These are phyloP conservation scores for Galeopterus variegatus DNA, from an alignment of 2,113 vertebrate species.

Conservation along the genomic window DNA sequence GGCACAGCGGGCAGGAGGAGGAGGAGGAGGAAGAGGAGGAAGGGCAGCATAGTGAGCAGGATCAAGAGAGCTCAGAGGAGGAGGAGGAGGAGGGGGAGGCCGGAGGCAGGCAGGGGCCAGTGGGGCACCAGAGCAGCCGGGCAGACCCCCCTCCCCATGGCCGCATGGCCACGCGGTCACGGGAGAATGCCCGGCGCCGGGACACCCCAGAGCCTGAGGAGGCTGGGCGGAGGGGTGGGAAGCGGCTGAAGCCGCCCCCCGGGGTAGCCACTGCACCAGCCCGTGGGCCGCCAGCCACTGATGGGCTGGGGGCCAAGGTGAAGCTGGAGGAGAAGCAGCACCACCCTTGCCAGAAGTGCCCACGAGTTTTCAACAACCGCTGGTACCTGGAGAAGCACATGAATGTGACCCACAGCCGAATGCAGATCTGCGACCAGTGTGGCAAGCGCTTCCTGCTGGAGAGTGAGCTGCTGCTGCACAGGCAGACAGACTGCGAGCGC, in stretches of 20 bases:
- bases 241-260: constrained; percentile 85
- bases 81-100: constrained; percentile 87
- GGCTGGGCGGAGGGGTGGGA: constrained; percentile 87
- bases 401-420: constrained; percentile 98
- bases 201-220: constrained; percentile 84
- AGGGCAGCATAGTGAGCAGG: constrained; percentile 76
- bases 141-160: constrained; percentile 86
- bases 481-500: constrained; percentile 98
- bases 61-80: constrained; percentile 87
- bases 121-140: constrained; percentile 86
- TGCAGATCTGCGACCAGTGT: constrained; percentile 97
- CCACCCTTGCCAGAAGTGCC: constrained; percentile 97
- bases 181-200: constrained; percentile 86
- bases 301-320: constrained; percentile 93
- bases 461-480: constrained; percentile 96
- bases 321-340: constrained; percentile 97
- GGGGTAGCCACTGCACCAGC: background rate
- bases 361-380: constrained; percentile 97
- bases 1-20: constrained; percentile 84
- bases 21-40: constrained; percentile 87
- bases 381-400: constrained; percentile 99
- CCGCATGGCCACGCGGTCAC: constrained; percentile 88
- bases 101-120: constrained; percentile 68
- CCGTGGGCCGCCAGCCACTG: constrained; percentile 73
- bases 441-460: constrained; percentile 97